A percentile compares a stretch with the other conserved stretches of the same genome.
phyloP scores from a whole-genome alignment of 2,797 vertebrate genomes.

The Kryptopterus vitreolus region DNA sequence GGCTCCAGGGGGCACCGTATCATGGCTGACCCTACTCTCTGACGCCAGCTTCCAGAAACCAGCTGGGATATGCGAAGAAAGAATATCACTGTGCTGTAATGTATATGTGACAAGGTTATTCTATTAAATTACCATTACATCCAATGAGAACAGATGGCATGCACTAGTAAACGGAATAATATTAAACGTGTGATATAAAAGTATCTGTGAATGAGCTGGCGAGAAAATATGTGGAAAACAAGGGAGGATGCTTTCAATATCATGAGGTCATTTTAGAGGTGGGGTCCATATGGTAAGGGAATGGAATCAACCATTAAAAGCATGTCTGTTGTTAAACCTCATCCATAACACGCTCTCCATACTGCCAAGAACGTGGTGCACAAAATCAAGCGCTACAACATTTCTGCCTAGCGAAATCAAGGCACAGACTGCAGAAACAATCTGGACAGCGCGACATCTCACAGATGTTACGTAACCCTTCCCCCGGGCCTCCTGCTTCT shows the following conservation, averaged over 20 bases:
- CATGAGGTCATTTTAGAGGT: conserved; percentile 45
- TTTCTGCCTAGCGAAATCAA: conserved; percentile 11
- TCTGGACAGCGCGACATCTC: not conserved
- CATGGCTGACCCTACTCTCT: too few relatives aligned
- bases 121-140: too few relatives aligned
- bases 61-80: too few relatives aligned
- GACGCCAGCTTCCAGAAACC: too few relatives aligned
- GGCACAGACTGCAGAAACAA: conserved; percentile 10
- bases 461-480: conserved; percentile 7
- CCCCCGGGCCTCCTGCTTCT: conserved; percentile 3
- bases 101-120: too few relatives aligned
- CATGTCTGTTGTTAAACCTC: conserved; percentile 30
- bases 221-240: not conserved
- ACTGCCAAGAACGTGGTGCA: conserved; percentile 31
- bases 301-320: conserved; percentile 20
- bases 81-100: too few relatives aligned
- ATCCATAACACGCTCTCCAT: not conserved
- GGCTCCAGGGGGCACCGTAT: too few relatives aligned
- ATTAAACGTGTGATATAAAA: not conserved
- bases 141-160: too few relatives aligned
- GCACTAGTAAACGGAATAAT: too few relatives aligned
- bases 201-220: not conserved
- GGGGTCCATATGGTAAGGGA: conserved; percentile 27
- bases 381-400: conserved; percentile 22
- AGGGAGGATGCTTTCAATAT: conserved; percentile 19